Evolutionary conservation across 2,888 invertebrate genomes (phyloP).

Genomic region (Limenitis camilla): DNA sequence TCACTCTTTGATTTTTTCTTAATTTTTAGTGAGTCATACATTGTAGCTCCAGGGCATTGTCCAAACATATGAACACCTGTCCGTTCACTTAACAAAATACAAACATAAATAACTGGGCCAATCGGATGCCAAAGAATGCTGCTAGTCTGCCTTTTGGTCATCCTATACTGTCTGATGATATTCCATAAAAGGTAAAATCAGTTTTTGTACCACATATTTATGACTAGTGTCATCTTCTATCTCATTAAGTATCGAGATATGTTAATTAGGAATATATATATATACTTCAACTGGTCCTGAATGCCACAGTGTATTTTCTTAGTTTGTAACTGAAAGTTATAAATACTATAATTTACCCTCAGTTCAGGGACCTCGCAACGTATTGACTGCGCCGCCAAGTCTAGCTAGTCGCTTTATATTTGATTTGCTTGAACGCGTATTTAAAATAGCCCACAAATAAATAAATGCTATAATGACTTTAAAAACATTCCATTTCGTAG

Average conservation of each 20-base stretch:
- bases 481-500: too few relatives aligned
- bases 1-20: not conserved
- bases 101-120: constrained; percentile 23
- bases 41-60: constrained; percentile 9
- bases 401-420: constrained; percentile 29
- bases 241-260: not conserved
- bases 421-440: not conserved
- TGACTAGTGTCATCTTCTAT: constrained; percentile 13
- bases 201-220: constrained; percentile 21
- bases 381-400: constrained; percentile 39
- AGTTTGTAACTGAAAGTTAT: constrained; percentile 33
- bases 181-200: constrained; percentile 23
- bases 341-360: constrained; percentile 43
- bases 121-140: constrained; percentile 29
- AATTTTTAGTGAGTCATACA: constrained; percentile 7
- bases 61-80: constrained; percentile 27
- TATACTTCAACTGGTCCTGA: constrained; percentile 24
- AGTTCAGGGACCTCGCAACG: constrained; percentile 59
- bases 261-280: not conserved
- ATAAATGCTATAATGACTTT: not conserved
- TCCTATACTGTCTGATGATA: constrained; percentile 22
- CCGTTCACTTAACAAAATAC: constrained; percentile 22
- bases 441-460: not conserved
- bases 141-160: constrained; percentile 22
- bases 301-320: constrained; percentile 24